These are phyloP conservation scores for Hydropsyche tenuis DNA, from an alignment of 1,140 invertebrate species.

Conservation along the genomic window DNA sequence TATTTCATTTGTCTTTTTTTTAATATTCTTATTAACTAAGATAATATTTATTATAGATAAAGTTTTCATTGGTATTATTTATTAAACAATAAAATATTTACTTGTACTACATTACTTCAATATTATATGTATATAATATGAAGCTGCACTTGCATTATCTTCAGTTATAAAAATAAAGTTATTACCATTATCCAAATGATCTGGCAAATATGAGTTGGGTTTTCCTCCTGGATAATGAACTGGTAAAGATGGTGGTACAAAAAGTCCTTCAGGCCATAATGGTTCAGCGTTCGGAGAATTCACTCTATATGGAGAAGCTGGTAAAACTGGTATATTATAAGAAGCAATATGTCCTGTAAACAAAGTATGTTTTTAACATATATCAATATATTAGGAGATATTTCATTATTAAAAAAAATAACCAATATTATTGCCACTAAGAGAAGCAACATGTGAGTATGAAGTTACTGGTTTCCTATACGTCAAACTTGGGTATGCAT, in stretches of 20 bases:
- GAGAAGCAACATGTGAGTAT: constrained; percentile 15
- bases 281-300: constrained; percentile 61
- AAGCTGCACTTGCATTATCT: too few relatives aligned
- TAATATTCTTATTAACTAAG: too few relatives aligned
- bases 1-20: too few relatives aligned
- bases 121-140: too few relatives aligned
- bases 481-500: constrained; percentile 19
- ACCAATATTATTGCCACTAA: constrained; percentile 39
- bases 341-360: constrained; percentile 38
- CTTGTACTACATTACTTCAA: too few relatives aligned
- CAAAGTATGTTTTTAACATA: too few relatives aligned
- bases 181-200: too few relatives aligned
- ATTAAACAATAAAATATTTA: too few relatives aligned
- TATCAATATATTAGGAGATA: neutral
- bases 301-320: constrained; percentile 60
- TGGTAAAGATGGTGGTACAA: constrained; percentile 54
- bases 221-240: constrained; percentile 37
- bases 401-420: neutral
- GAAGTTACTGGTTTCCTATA: constrained; percentile 38
- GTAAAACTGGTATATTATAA: constrained; percentile 55
- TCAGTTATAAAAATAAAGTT: too few relatives aligned
- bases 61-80: too few relatives aligned
- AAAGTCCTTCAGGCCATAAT: constrained; percentile 60
- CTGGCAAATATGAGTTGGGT: neutral
- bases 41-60: too few relatives aligned